Evolutionary conservation across 2,888 invertebrate species (phyloP).

Genomic region (Melanchra persicariae): DNA sequence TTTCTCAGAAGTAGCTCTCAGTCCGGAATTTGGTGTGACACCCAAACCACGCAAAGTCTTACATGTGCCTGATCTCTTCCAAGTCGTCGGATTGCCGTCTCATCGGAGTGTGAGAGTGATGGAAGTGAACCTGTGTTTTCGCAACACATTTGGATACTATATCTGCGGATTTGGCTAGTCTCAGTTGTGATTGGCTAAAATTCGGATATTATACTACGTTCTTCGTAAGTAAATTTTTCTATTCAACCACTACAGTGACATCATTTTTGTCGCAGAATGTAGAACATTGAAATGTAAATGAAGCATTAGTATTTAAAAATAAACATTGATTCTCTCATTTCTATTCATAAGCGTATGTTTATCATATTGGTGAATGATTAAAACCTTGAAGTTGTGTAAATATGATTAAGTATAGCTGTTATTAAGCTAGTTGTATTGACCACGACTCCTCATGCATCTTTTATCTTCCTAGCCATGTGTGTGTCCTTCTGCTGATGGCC

Average conservation of each 20-base stretch:
- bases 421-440: no score
- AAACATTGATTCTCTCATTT: slow-evolving; percentile 11
- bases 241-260: not conserved
- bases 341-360: slow-evolving; percentile 23
- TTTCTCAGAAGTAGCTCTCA: not conserved
- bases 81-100: not conserved
- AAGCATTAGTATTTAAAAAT: slow-evolving; percentile 32
- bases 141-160: not conserved
- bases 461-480: not conserved
- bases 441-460: no score
- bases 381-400: not conserved
- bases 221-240: not conserved
- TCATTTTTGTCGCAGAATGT: not conserved
- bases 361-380: slow-evolving; percentile 11
- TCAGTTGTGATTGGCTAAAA: not conserved
- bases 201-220: not conserved
- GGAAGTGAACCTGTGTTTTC: not conserved
- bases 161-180: not conserved
- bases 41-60: not conserved
- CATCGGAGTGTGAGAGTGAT: not conserved
- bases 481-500: no score
- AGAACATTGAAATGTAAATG: slow-evolving; percentile 11
- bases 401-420: not conserved
- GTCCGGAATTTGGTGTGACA: not conserved
- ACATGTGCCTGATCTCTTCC: no score